phyloP scores from a whole-genome alignment of 2,797 vertebrate species.

The Onychomys arenicola region DNA sequence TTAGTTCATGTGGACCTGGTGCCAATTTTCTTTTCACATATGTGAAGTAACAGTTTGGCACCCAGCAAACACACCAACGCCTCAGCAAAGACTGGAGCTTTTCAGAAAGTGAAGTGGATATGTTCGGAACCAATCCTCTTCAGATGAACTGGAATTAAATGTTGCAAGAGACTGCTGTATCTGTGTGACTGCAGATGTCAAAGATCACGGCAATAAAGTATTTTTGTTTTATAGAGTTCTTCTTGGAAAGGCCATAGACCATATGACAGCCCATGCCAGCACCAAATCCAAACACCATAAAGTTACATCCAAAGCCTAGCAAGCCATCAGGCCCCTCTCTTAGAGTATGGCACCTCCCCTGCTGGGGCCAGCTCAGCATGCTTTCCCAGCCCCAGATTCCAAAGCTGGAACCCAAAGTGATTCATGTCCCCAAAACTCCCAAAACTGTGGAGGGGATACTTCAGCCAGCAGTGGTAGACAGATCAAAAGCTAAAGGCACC shows the following conservation, averaged over 20 bases:
- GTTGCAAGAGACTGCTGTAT: conserved; percentile 76
- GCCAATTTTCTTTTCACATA: conserved; percentile 85
- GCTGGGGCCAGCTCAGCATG: conserved; percentile 33
- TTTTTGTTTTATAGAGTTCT: conserved; percentile 86
- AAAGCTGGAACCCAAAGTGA: background rate
- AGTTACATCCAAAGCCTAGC: conserved; percentile 80
- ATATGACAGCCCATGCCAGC: conserved; percentile 81
- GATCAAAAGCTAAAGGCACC: conserved; percentile 16
- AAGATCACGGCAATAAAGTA: conserved; percentile 76
- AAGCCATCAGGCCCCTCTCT: conserved; percentile 69
- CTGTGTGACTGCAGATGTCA: conserved; percentile 79
- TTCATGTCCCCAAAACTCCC: background rate
- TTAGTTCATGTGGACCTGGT: conserved; percentile 81
- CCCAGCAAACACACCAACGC: conserved; percentile 70
- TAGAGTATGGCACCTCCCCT: conserved; percentile 46
- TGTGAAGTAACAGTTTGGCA: conserved; percentile 84
- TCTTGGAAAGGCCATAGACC: conserved; percentile 81
- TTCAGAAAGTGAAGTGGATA: conserved; percentile 66
- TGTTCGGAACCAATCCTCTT: conserved; percentile 70
- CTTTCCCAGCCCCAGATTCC: background rate
- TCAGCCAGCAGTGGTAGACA: background rate
- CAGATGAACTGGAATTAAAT: conserved; percentile 81
- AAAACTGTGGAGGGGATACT: conserved; percentile 8
- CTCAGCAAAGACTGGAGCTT: conserved; percentile 52
- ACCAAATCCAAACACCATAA: conserved; percentile 77